Evolutionary conservation across 2,113 vertebrate species (phyloP).

Genomic region (Psittacula cyanocephala): DNA sequence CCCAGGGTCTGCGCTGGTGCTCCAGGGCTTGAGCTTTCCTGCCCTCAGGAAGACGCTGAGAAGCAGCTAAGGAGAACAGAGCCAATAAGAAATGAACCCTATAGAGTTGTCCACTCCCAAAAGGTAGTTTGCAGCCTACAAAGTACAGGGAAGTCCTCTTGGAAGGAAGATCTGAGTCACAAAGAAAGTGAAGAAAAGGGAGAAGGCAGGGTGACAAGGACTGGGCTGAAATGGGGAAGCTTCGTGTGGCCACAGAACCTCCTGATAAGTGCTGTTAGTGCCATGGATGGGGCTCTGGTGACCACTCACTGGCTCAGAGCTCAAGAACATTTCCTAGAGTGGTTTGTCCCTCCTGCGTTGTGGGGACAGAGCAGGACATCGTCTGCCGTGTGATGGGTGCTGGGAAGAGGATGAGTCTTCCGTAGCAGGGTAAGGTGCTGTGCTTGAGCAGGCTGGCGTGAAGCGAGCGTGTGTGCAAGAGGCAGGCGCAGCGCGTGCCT

Average conservation of each 20-base stretch:
- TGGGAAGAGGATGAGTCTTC: background rate
- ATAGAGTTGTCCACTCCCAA: conserved; percentile 20
- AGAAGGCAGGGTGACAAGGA: background rate
- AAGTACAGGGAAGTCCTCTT: background rate
- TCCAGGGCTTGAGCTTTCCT: background rate
- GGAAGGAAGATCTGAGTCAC: conserved; percentile 27
- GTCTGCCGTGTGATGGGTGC: background rate
- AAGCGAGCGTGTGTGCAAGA: rapidly evolving
- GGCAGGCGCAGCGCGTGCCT: background rate
- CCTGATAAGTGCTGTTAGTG: background rate
- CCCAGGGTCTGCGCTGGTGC: background rate
- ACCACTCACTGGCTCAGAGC: background rate
- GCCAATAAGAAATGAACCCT: conserved; percentile 12
- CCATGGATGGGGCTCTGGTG: background rate
- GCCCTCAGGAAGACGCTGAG: conserved; percentile 5
- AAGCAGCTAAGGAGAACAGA: background rate
- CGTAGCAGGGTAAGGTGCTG: background rate
- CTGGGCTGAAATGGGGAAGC: background rate
- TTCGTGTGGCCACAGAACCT: rapidly evolving
- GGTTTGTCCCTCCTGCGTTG: background rate
- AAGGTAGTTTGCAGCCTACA: background rate
- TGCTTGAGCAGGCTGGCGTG: background rate
- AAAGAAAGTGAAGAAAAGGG: conserved; percentile 42
- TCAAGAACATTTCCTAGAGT: background rate
- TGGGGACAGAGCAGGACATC: background rate